phyloP scores from a whole-genome alignment of 2,888 invertebrate genomes.

The Globia sparganii region DNA sequence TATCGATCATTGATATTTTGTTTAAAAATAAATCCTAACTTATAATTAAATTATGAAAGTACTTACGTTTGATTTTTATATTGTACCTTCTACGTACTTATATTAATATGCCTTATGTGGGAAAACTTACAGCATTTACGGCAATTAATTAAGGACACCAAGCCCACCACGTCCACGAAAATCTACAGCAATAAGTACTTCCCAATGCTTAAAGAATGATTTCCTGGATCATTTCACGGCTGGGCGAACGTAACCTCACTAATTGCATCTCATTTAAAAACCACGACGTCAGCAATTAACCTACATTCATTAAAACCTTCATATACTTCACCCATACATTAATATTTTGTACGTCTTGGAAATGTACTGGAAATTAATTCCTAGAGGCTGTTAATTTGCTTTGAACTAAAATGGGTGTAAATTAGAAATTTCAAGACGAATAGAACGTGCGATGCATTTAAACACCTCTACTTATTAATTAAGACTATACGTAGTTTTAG shows the following conservation, averaged over 20 bases:
- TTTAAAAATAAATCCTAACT: too few relatives aligned
- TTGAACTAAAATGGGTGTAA: slow-evolving; percentile 59
- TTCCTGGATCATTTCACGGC: slow-evolving; percentile 73
- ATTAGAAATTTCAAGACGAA: slow-evolving; percentile 57
- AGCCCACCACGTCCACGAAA: slow-evolving; percentile 1
- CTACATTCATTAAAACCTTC: slow-evolving; percentile 75
- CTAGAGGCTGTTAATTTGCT: slow-evolving; percentile 64
- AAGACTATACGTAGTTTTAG: slow-evolving; percentile 29
- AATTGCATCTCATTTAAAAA: slow-evolving; percentile 85
- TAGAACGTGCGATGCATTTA: slow-evolving; percentile 55
- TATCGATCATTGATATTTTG: too few relatives aligned
- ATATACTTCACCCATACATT: slow-evolving; percentile 49
- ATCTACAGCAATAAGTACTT: slow-evolving; percentile 55
- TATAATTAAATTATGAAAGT: not conserved
- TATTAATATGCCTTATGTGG: not conserved
- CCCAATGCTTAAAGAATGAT: slow-evolving; percentile 73
- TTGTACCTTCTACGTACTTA: not conserved
- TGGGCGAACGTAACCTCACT: slow-evolving; percentile 73
- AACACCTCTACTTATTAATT: slow-evolving; percentile 57
- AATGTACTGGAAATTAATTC: slow-evolving; percentile 61
- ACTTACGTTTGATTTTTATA: not conserved
- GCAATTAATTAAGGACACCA: not conserved
- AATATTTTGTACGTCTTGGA: slow-evolving; percentile 63
- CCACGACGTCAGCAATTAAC: slow-evolving; percentile 79
- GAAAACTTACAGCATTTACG: not conserved